phyloP scores from a whole-genome alignment of 2,797 vertebrate genomes.

The Centropyge bicolor region DNA sequence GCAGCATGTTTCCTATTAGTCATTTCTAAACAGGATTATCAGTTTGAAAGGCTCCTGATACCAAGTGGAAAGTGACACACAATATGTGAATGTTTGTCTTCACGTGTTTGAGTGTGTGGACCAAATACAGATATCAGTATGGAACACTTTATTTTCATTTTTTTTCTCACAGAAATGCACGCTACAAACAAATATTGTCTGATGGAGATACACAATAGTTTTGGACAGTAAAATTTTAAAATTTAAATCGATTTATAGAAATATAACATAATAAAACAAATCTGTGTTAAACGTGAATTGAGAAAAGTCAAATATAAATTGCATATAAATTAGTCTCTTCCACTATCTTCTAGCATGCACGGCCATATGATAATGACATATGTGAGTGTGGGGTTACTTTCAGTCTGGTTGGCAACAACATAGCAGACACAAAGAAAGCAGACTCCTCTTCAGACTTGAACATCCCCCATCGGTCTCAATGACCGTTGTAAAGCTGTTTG shows the following conservation, averaged over 20 bases:
- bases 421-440: background rate
- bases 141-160: background rate
- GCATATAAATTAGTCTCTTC: too few relatives aligned
- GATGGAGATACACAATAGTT: background rate
- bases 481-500: slow-evolving; percentile 52
- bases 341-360: background rate
- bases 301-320: background rate
- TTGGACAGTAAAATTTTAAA: background rate
- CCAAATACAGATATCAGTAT: background rate
- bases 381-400: background rate
- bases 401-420: background rate
- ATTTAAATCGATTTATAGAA: too few relatives aligned
- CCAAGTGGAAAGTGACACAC: slow-evolving; percentile 33
- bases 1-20: slow-evolving; percentile 15
- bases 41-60: slow-evolving; percentile 36
- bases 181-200: background rate
- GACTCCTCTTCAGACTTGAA: slow-evolving; percentile 1
- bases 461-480: background rate
- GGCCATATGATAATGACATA: background rate
- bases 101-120: background rate
- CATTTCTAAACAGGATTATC: slow-evolving; percentile 30
- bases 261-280: background rate
- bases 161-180: background rate
- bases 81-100: slow-evolving; percentile 12
- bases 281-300: background rate